Conservation (phyloP, 2,113 vertebrate species). For the Cyphomyrus discorhynchus region DNA sequence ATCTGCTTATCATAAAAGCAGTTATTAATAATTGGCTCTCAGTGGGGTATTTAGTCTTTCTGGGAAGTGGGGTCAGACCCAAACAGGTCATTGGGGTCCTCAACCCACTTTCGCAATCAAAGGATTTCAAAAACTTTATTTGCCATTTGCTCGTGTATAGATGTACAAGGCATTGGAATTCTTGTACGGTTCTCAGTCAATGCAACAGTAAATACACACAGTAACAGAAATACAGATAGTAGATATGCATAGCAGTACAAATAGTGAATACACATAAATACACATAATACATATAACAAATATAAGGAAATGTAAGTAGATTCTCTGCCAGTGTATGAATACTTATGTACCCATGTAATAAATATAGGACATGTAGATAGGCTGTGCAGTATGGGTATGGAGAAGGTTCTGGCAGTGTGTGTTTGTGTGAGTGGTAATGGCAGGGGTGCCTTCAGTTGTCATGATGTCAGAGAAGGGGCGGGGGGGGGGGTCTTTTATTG, state of each 20-base stretch:
- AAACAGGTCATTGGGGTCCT: background rate
- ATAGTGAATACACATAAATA: background rate
- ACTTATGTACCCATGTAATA: background rate
- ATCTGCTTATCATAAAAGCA: background rate
- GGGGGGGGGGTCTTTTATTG: no score
- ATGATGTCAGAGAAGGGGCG: background rate
- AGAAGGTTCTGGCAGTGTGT: background rate
- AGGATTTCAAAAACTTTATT: background rate
- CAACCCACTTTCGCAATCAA: background rate
- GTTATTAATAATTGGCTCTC: background rate
- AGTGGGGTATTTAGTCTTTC: background rate
- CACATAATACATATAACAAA: background rate
- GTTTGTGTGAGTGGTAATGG: background rate
- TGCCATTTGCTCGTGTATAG: background rate
- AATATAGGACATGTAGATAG: background rate
- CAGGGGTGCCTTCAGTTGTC: background rate
- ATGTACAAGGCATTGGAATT: background rate
- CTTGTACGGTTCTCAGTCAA: background rate
- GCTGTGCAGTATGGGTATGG: background rate
- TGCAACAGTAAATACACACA: background rate
- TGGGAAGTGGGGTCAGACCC: background rate
- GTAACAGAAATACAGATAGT: background rate
- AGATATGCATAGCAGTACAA: background rate
- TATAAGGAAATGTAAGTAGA: background rate
- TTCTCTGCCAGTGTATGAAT: background rate